Evolutionary conservation across 2,113 vertebrate species (phyloP).

Genomic region (Symphodus melops): DNA sequence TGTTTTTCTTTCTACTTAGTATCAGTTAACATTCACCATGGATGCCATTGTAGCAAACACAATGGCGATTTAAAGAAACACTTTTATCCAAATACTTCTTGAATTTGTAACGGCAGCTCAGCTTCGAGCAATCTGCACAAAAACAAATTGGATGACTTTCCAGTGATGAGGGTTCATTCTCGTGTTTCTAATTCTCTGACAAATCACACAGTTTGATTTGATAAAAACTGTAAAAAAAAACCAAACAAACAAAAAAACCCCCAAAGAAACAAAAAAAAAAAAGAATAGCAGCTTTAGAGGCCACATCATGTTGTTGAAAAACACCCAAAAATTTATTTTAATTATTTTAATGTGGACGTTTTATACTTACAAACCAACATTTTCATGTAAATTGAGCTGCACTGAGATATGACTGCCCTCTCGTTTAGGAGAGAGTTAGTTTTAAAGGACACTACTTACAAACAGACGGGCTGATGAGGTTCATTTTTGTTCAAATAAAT

Average conservation of each 20-base stretch:
- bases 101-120: constrained; percentile 34
- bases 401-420: background rate
- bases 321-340: constrained; percentile 1
- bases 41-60: background rate
- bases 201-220: constrained; percentile 5
- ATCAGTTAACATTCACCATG: constrained; percentile 11
- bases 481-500: background rate
- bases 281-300: constrained; percentile 12
- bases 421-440: constrained; percentile 9
- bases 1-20: background rate
- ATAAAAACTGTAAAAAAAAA: constrained; percentile 12
- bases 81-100: constrained; percentile 10
- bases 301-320: constrained; percentile 8
- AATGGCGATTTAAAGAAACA: background rate
- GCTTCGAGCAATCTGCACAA: constrained; percentile 30
- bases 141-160: constrained; percentile 27
- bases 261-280: too few species aligned
- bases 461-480: constrained; percentile 5
- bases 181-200: constrained; percentile 16
- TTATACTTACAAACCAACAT: constrained; percentile 11
- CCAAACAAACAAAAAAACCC: too few species aligned
- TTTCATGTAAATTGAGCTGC: constrained; percentile 29
- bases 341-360: constrained; percentile 5
- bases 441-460: constrained; percentile 38
- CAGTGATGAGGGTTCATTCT: constrained; percentile 17